Evolutionary conservation across 2,113 vertebrate species (phyloP), one percentile per base, ranked within the genome.

Genomic region (Saccopteryx bilineata): DNA sequence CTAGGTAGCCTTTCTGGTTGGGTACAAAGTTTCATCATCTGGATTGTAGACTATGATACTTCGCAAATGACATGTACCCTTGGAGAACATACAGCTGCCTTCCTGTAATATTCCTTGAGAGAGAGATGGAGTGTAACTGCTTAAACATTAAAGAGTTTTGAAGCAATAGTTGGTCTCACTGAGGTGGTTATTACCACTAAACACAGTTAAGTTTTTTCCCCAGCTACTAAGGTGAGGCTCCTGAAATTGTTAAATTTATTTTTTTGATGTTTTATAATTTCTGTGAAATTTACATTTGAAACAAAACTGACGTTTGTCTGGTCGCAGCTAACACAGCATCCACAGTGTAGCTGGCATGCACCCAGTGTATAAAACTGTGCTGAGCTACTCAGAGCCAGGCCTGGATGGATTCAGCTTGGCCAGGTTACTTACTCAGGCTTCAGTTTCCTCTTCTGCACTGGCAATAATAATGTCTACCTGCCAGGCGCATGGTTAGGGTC

Each of bases 11-110:
- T 6, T 97, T 97, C 94, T 93, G 94, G 90, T 95, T 97, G 96
- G 60, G 78, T 94, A 91, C 94, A 93, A 68, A 88, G 61, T 98
- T 97, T 97, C 89, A 23, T 97, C 98, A 97, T 97, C 60, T 89
- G 84, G 63, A 94, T 95, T 94, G 92, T 91, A 96, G 97, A 90
- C 96, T 72, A 4, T 95, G 95, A 93, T 96, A 93, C 86, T 91
- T 87, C 94, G 72, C 63, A 95, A 85, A 97, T 96, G 96, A 84
- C 95, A 95, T 76, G 79, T 79, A 31, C 39, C 24, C 84, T 72
- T 83, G 93, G 95, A 96, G 87, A 89, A 82, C 94, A 90, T 60
- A 90, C 81, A 96, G 92, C 96, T 96, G 78, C 89, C 93, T 96
- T 39, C 72, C 68, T 80, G 1, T 61, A 26, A 83, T 97, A 93